Evolutionary conservation across 2,113 vertebrate species (phyloP).

Genomic region (Echinops telfairi): DNA sequence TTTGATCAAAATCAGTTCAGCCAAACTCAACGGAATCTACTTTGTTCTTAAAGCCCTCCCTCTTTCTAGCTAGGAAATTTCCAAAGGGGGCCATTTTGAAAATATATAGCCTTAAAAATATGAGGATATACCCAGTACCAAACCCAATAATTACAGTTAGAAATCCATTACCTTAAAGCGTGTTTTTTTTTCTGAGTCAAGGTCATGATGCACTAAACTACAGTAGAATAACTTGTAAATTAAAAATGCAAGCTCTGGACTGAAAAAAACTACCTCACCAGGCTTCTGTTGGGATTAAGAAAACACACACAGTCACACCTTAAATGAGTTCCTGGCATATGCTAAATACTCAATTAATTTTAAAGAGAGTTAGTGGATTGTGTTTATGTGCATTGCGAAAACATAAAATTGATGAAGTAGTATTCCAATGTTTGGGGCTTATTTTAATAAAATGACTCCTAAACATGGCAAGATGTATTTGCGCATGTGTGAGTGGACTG

Average conservation of each 20-base stretch:
- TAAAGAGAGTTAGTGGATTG: background rate
- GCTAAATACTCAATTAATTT: background rate
- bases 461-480: too few species aligned
- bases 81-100: background rate
- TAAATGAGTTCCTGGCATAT: background rate
- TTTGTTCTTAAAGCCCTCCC: background rate
- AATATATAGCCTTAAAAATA: constrained; percentile 1
- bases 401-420: constrained; percentile 10
- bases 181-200: background rate
- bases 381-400: background rate
- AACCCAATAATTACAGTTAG: constrained; percentile 56
- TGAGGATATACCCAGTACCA: constrained; percentile 62
- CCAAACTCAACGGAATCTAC: constrained; percentile 27
- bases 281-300: background rate
- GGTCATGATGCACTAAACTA: background rate
- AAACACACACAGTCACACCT: background rate
- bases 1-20: constrained; percentile 42
- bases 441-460: constrained; percentile 48
- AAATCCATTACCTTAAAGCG: constrained; percentile 1
- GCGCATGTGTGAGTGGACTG: too few species aligned
- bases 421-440: background rate
- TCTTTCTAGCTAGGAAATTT: constrained; percentile 23
- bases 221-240: background rate
- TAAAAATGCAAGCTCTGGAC: background rate
- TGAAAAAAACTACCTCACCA: background rate